Conservation (phyloP, 2,113 vertebrate genomes). For the Nyctibius bracteatus region DNA sequence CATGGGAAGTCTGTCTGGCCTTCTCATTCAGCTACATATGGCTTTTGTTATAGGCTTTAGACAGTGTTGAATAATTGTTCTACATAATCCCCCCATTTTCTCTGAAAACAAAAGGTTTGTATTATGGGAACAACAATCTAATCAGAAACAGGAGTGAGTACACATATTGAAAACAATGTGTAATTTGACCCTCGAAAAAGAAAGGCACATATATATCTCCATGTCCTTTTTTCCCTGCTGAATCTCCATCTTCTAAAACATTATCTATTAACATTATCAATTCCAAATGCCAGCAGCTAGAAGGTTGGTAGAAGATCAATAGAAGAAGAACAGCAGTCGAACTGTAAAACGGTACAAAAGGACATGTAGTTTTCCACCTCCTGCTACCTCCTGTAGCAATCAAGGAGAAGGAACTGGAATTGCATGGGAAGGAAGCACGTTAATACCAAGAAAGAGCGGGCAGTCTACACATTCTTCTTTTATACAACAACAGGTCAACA, state of each 20-base stretch:
- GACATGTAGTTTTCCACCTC: background rate
- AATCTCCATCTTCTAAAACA: background rate
- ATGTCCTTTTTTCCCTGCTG: background rate
- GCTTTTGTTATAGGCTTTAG: background rate
- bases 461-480: background rate
- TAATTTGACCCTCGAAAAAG: background rate
- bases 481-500: background rate
- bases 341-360: background rate
- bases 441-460: background rate
- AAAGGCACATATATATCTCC: background rate
- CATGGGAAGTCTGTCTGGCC: background rate
- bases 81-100: background rate
- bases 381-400: background rate
- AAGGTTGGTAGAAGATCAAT: background rate
- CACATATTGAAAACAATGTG: background rate
- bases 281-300: background rate
- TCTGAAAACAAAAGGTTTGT: background rate
- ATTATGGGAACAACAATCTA: background rate
- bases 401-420: background rate
- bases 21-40: background rate
- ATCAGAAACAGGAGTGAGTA: background rate
- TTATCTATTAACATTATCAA: background rate
- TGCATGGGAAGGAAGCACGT: background rate
- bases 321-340: background rate
- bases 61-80: background rate